Base-by-base conservation (phyloP, 2,797 vertebrate genomes). In the Tinamus major region DNA sequence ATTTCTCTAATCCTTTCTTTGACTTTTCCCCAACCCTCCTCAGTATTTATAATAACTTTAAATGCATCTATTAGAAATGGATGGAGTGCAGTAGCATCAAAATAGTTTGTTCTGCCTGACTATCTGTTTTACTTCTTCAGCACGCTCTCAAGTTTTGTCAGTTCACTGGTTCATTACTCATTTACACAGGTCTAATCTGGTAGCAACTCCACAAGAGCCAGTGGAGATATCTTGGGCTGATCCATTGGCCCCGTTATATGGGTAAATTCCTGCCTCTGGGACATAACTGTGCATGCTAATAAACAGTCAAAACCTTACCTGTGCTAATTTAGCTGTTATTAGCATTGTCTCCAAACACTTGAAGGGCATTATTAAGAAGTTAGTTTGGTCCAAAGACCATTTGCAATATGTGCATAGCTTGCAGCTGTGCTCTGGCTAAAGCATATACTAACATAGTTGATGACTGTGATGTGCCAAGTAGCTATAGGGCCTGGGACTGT, bases 1-100 rank as follows among this genome's bases (percentile, higher is more conserved):
- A 59, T 89, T 89, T 94, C 35, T 92, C 21, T 10, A 59, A 29
- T 33, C 27, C 53, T 80, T 71, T 72, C 16, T 88, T 42, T 95
- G 72, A 5, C 17, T 64, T 75, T 68, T 80, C 18, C 13, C 17
- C 71, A 24, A 10, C 7, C 6, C 33, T 75, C 3, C 7, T 19
- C 64, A 27, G 5, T 53, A 13, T 77, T 79, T 78, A 49, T 68
- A 75, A 37, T 83, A 37, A 48, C 63, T 81, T 88, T 72, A 33
- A 58, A 68, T n/a, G 3, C 21, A 2, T 37, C 35, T 58, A 1
- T 69, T 91, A 72, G 89, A 91, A 91, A 58, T 21, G 1, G 8
- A 14, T 64, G 49, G 24, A 44, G 24, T 71, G 83, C 78, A 46
- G 24, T 81, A 72, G 31, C 39, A 55, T 58, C 58, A 72, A 7